phyloP scores from a whole-genome alignment of 2,113 vertebrate species.

The Zeus faber region DNA sequence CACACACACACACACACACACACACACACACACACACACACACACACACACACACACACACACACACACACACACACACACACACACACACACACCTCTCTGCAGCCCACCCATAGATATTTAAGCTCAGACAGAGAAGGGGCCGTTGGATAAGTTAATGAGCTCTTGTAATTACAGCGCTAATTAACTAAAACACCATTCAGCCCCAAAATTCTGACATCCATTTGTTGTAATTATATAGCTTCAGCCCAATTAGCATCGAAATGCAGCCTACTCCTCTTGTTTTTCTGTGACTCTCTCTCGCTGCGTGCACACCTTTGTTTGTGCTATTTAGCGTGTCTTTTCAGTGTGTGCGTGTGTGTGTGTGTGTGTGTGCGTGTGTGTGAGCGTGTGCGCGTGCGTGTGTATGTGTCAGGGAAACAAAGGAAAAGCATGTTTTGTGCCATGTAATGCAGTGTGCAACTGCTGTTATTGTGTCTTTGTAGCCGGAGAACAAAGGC shows the following conservation, averaged over 20 bases:
- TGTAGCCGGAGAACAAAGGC: constrained; percentile 25
- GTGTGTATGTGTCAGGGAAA: constrained; percentile 9
- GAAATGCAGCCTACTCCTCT: constrained; percentile 72
- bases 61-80: constrained; percentile 13
- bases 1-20: constrained; percentile 26
- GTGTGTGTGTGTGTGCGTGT: neutral
- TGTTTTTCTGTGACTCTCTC: constrained; percentile 45
- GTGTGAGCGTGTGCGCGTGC: neutral
- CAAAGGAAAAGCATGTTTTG: constrained; percentile 19
- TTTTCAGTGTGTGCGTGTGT: constrained; percentile 13
- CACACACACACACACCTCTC: constrained; percentile 32
- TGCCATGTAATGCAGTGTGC: neutral
- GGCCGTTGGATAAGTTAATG: constrained; percentile 77
- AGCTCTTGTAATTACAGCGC: constrained; percentile 83
- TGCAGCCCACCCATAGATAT: constrained; percentile 63
- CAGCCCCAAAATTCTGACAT: constrained; percentile 84
- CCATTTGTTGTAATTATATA: constrained; percentile 84
- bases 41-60: constrained; percentile 20
- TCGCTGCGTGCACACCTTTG: constrained; percentile 13
- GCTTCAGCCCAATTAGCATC: constrained; percentile 79
- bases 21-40: constrained; percentile 17
- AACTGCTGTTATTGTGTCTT: constrained; percentile 7
- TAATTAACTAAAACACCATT: constrained; percentile 88
- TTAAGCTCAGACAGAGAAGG: constrained; percentile 67
- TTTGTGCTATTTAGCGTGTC: constrained; percentile 15